phyloP scores from a whole-genome alignment of 2,797 vertebrate genomes.

The Propithecus deckenii region DNA sequence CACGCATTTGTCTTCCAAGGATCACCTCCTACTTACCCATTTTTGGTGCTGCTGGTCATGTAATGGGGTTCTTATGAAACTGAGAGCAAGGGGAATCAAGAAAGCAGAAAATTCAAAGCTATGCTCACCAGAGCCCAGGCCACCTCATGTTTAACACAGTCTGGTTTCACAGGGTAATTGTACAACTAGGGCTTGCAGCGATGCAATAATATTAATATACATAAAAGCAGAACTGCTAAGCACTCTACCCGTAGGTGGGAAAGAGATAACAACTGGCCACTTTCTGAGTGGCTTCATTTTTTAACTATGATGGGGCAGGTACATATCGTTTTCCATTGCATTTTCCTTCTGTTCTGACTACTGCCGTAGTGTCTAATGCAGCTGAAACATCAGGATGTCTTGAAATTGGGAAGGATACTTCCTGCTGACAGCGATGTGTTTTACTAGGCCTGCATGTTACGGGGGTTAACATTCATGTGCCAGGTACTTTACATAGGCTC shows the following conservation, averaged over 20 bases:
- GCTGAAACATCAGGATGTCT: background rate
- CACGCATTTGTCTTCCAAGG: background rate
- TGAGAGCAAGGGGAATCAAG: background rate
- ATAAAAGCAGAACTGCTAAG: background rate
- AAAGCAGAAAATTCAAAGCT: constrained; percentile 42
- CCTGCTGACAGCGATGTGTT: background rate
- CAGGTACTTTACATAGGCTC: background rate
- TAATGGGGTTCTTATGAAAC: constrained; percentile 11
- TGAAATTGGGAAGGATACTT: background rate
- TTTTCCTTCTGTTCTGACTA: background rate
- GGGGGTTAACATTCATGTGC: background rate
- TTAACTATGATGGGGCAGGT: background rate
- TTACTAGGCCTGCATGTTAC: background rate
- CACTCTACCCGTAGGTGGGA: background rate
- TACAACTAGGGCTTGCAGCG: constrained; percentile 10
- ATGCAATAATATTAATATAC: constrained; percentile 5
- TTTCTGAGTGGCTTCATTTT: constrained; percentile 30
- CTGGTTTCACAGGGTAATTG: constrained; percentile 32
- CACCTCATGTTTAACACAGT: constrained; percentile 7
- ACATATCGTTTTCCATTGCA: background rate
- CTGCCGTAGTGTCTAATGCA: background rate
- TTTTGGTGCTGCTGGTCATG: background rate
- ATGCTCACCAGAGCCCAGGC: background rate
- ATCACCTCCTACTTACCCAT: background rate
- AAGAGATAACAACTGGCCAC: background rate